Evolutionary conservation across 2,797 vertebrate species (phyloP), one percentile per base, ranked within the genome.

Genomic region (Poeciliopsis turneri): DNA sequence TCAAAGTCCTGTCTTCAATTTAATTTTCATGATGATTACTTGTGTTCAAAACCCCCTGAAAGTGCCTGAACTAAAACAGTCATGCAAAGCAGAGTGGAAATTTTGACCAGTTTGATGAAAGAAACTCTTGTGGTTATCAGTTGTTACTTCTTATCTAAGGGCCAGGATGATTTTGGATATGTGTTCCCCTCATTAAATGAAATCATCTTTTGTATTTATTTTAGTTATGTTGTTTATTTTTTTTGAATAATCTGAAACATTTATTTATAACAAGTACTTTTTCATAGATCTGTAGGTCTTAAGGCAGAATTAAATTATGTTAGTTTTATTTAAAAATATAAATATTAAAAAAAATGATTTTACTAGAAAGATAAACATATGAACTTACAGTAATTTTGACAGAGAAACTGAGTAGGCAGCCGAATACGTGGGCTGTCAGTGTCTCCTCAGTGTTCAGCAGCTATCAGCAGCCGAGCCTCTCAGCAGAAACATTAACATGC

Each of bases 401-500:
- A 39, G 9, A 71, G 28, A 16, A 28, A 30, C 12, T 71, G 43
- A 71, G 41, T 18, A 75, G 53, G 74, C 41, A 77, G 25, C 70
- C 75, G 72, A 53, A 6, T 55, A 49, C 64, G 36, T 30, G 45
- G 10, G 2, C n/a, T 55, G 78, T 57, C 66, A 4, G 68, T 76
- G 74, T 87, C 78, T 79, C 75, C 53, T 69, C 61, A 81, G 5
- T 10, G 79, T 80, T 61, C 77, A 55, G 75, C 74, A 80, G 82
- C 75, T 18, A 86, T 88, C 81, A 88, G 73, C 75, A 51, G 78
- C 72, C 84, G 16, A 75, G 74, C 78, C 82, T 77, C 85, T 86
- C 66, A 72, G 30, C 84, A 78, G 84, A 80, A 91, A 89, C 82
- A 87, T 46, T 83, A 86, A 89, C 89, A 92, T 90, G 87, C 79